Percentiles rank a stretch among this genome's conserved stretches.
These are phyloP conservation scores for Cyprinella venusta DNA, from an alignment of 2,797 vertebrate species.

Conservation along the genomic window DNA sequence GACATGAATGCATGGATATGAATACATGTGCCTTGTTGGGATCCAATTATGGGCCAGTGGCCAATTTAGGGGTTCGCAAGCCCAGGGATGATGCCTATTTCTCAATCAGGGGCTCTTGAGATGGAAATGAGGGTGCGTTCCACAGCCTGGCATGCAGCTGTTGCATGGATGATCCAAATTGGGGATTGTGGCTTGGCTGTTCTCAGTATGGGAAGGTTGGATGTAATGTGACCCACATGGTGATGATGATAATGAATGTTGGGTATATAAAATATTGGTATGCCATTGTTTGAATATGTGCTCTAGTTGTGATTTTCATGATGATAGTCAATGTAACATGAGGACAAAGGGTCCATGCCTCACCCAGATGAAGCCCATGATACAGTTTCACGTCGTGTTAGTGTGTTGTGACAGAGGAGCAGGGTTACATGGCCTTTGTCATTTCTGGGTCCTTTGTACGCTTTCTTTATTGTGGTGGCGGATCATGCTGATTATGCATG, in stretches of 20 bases:
- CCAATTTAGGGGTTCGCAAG: constrained; percentile 45
- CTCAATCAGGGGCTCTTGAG: constrained; percentile 48
- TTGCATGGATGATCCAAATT: constrained; percentile 58
- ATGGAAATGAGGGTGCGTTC: constrained; percentile 56
- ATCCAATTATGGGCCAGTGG: constrained; percentile 39
- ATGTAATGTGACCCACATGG: constrained; percentile 38
- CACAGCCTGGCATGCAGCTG: constrained; percentile 45
- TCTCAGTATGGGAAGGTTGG: not conserved
- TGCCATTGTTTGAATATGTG: not conserved
- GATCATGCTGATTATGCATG: constrained; percentile 39
- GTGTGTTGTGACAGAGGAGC: constrained; percentile 32
- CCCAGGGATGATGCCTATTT: constrained; percentile 20
- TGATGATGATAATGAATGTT: constrained; percentile 13
- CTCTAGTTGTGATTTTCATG: constrained; percentile 16
- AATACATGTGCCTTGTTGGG: constrained; percentile 5
- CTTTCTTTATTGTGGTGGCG: constrained; percentile 39
- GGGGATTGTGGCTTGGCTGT: constrained; percentile 26
- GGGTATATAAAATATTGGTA: constrained; percentile 1
- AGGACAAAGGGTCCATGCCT: constrained; percentile 40
- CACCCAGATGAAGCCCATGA: constrained; percentile 36
- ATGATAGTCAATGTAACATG: constrained; percentile 2
- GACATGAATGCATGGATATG: not conserved
- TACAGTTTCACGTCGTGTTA: constrained; percentile 41
- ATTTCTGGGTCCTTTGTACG: constrained; percentile 35
- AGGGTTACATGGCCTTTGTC: constrained; percentile 44